Base-by-base conservation (phyloP, 2,797 vertebrate species). In the Chelidonichthys spinosus region DNA sequence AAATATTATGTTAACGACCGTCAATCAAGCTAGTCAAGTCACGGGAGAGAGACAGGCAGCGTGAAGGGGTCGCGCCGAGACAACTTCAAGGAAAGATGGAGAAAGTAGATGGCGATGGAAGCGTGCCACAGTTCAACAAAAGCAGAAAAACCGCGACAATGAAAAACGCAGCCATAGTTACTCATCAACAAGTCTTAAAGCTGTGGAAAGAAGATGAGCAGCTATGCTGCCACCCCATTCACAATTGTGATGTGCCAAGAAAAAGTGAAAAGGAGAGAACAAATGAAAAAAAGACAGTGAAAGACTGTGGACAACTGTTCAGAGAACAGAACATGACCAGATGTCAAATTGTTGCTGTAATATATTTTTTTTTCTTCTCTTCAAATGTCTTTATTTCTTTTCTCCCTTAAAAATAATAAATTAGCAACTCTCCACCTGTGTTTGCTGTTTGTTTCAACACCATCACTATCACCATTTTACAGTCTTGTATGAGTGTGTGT, bases 301-400 rank as follows among this genome's bases (percentile, higher is more conserved):
- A 93, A 92, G 92, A 93, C 92, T 91, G 89, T 81, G 86, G 91
- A 92, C 90, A 92, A 93, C 89, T 92, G 92, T 93, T 91, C 88
- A 89, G 85, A 82, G 90, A 92, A 88, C 81, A 90, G 85, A 92
- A 91, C 83, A 87, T 73, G 85, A 91, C 89, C 92, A 92, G 90
- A 93, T 92, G 92, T 92, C 93, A 91, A 84, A 88, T 84, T 89
- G 84, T 89, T 87, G 85, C 78, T 84, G 78, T 79, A 65, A 25
- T 25, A 15, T 54, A n/a, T n/a, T n/a, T n/a, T 54, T 35, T 33
- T 78, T 85, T 86, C 83, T 2, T 25, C 25, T 25, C 69, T 69
- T 50, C 10, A 15, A 44, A 66, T 64, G 67, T 71, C 15, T 70
- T 50, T 52, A 50, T 71, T 70, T 74, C 11, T 74, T 65, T 66